phyloP scores from a whole-genome alignment of 1,140 invertebrate genomes.

The Anastrepha obliqua region DNA sequence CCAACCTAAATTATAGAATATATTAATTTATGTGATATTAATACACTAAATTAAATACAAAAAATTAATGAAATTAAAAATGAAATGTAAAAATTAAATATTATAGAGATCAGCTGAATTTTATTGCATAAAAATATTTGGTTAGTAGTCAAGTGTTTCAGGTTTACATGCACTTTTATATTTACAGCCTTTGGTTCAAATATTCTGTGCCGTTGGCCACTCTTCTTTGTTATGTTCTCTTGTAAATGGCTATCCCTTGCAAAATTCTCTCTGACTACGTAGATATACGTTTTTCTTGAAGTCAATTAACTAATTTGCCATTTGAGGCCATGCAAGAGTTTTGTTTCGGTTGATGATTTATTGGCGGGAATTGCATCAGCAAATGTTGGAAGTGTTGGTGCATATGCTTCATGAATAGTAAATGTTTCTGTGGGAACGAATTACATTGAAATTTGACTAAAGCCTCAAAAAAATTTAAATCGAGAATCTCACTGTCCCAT shows the following conservation, averaged over 20 bases:
- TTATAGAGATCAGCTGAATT: no score
- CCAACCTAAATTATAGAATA: no score
- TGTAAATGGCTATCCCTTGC: neutral
- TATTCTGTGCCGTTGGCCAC: neutral
- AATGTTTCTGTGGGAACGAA: neutral
- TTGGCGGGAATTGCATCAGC: constrained; percentile 48
- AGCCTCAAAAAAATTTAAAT: no score
- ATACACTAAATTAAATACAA: no score
- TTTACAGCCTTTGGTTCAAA: neutral
- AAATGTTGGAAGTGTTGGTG: neutral
- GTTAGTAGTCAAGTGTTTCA: no score
- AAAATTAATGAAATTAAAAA: no score
- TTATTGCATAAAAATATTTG: no score
- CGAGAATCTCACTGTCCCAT: no score
- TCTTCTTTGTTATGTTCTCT: neutral
- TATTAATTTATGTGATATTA: no score
- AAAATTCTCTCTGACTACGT: neutral
- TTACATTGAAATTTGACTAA: neutral
- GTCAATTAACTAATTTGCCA: neutral
- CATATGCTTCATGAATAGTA: no score
- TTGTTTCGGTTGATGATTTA: neutral
- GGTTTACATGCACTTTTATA: neutral
- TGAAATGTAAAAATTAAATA: no score
- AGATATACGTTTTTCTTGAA: neutral
- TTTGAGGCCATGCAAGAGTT: neutral